Evolutionary conservation across 2,797 vertebrate genomes (phyloP), one percentile per base, ranked within the genome.

Genomic region (Hipposideros larvatus): DNA sequence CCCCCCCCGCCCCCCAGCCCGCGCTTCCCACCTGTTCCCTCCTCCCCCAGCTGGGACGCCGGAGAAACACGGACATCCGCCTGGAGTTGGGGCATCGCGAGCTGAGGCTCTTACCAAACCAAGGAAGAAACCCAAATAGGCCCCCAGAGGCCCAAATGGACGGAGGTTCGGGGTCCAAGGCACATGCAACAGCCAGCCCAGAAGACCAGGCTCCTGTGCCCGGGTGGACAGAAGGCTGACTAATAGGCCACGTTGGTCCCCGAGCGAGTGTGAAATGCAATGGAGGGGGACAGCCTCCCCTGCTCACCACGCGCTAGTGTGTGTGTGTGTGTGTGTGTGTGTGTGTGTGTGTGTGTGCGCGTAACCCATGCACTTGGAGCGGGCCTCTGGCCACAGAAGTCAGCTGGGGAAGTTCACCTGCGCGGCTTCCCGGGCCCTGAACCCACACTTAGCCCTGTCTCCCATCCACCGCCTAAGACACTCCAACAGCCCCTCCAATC

Each of bases 11-110:
- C 3, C 22, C 53, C 19, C 53, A 28, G 51, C 37, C 61, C 6
- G 6, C 5, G 43, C 46, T 68, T 73, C 70, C 74, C 96, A 97
- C 94, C 95, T 93, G 96, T 90, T 89, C 34, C 75, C 28, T 51
- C 55, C 2, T 16, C 70, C 43, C 53, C 26, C 21, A 16, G n/a
- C 59, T 18, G 63, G 53, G 26, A 37, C 28, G 0, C 34, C 0
- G 11, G 15, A 63, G 61, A 31, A 63, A 24, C 85, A 11, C 53
- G 78, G 85, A 43, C 2, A 53, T 37, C 43, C 4, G 11, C 46
- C 7, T 26, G 4, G 7, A 57, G 43, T 63, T 55, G 37, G 61
- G 79, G 73, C 31, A 22, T 66, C 16, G 5, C 3, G 34, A 21
- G 41, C 61, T 0, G 55, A 55, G 28, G 48, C n/a, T 78, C 79